Percentiles rank a stretch among this genome's conserved stretches.
phyloP scores from a whole-genome alignment of 2,113 vertebrate species.

The Psophia crepitans region DNA sequence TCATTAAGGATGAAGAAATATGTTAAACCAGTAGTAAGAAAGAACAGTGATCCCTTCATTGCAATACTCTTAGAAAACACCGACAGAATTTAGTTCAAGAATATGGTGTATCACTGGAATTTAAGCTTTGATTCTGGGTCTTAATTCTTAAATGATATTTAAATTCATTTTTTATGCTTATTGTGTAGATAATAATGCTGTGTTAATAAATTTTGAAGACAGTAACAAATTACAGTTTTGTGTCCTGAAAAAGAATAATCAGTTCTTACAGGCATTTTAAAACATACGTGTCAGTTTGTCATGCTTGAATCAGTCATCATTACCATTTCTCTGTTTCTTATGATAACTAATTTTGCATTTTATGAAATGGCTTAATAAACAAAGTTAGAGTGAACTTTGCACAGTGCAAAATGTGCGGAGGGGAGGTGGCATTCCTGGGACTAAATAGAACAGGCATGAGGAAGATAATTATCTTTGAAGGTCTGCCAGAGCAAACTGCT shows the following conservation, averaged over 20 bases:
- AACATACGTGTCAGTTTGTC: not conserved
- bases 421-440: not conserved
- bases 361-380: not conserved
- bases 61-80: not conserved
- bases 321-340: not conserved
- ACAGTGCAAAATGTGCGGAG: fast-evolving
- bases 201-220: not conserved
- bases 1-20: not conserved
- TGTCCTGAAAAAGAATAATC: not conserved
- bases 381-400: not conserved
- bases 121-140: not conserved
- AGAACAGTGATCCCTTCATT: not conserved
- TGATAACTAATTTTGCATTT: not conserved
- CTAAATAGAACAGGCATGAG: not conserved
- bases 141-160: not conserved
- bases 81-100: not conserved
- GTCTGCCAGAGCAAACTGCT: not conserved
- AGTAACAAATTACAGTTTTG: not conserved
- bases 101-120: not conserved
- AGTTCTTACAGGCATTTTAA: not conserved
- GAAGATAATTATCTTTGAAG: not conserved
- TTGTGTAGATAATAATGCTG: not conserved
- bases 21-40: not conserved
- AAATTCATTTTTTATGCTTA: not conserved
- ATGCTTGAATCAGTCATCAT: not conserved